Evolutionary conservation across 2,888 invertebrate species (phyloP), one percentile per base, ranked within the genome.

Genomic region (Acronicta alni): DNA sequence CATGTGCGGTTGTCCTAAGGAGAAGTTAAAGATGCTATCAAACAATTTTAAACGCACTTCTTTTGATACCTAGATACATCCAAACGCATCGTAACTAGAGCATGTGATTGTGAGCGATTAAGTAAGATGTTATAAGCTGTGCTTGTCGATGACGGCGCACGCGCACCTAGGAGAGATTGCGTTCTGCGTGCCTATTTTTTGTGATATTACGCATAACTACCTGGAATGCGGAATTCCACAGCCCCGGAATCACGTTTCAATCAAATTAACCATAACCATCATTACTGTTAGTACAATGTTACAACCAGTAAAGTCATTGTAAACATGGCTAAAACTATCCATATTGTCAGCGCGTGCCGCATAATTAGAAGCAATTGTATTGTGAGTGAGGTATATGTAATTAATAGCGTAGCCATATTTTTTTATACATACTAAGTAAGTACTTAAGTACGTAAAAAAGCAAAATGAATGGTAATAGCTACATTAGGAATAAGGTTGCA

Each of bases 41-140:
- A 23, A 26, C 12, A 39, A 14, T 37, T 52, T 30, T 26, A 44
- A 46, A 42, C n/a, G n/a, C n/a, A n/a, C n/a, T n/a, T n/a, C n/a
- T n/a, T n/a, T n/a, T n/a, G n/a, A n/a, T n/a, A n/a, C 54, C 12
- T 61, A 43, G 48, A 72, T 57, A 58, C 35, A 57, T 57, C 51
- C 47, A n/a, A 42, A 46, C 46, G 15, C 23, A 20, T 55, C 44
- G 45, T 73, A 81, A 78, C 71, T 88, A 79, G 87, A 87, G 81
- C 90, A 87, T 90, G 90, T 68, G 88, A 89, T 87, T 90, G 90
- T 68, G 88, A 89, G 71, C 71, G 62, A 74, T 89, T 86, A 85
- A 77, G 85, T 87, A 88, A 88, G 79, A 80, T 77, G 72, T 83
- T 83, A 83, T 76, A 72, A 79, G 72, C 53, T 68, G 48, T 59